Evolutionary conservation across 2,797 vertebrate species (phyloP).

Genomic region (Bradypodion ventrale): DNA sequence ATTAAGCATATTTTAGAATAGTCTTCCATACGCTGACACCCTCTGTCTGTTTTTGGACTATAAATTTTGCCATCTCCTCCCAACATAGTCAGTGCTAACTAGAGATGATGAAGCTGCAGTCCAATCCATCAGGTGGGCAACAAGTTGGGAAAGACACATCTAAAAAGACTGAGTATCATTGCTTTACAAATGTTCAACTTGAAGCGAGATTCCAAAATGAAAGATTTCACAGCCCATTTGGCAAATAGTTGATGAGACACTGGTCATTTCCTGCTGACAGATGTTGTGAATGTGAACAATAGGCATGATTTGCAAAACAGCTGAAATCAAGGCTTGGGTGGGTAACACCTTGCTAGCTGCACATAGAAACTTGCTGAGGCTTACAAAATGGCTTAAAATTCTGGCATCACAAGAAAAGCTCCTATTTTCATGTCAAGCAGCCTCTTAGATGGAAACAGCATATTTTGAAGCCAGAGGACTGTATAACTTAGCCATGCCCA

Average conservation of each 20-base stretch:
- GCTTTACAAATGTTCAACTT: conserved; percentile 48
- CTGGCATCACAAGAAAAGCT: conserved; percentile 59
- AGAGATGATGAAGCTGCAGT: background rate
- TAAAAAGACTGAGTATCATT: conserved; percentile 22
- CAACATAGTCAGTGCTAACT: background rate
- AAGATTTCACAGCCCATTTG: conserved; percentile 45
- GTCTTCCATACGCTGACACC: background rate
- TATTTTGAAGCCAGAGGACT: conserved; percentile 43
- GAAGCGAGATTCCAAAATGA: conserved; percentile 59
- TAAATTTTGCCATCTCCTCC: background rate
- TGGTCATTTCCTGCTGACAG: conserved; percentile 69
- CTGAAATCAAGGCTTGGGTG: conserved; percentile 45
- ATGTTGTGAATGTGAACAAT: conserved; percentile 57
- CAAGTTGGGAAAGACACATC: background rate
- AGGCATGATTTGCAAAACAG: conserved; percentile 17
- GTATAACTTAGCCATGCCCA: too few relatives aligned
- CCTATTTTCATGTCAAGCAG: conserved; percentile 49
- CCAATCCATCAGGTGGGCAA: background rate
- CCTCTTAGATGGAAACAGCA: conserved; percentile 60
- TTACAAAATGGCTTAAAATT: conserved; percentile 43
- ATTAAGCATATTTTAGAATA: background rate
- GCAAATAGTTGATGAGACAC: conserved; percentile 60
- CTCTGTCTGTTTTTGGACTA: background rate
- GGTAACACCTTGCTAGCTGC: conserved; percentile 39
- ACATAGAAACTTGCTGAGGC: conserved; percentile 46